Percentiles rank a stretch among this genome's conserved stretches.
Evolutionary conservation across 2,113 vertebrate species (phyloP).

Genomic region (Galemys pyrenaicus): DNA sequence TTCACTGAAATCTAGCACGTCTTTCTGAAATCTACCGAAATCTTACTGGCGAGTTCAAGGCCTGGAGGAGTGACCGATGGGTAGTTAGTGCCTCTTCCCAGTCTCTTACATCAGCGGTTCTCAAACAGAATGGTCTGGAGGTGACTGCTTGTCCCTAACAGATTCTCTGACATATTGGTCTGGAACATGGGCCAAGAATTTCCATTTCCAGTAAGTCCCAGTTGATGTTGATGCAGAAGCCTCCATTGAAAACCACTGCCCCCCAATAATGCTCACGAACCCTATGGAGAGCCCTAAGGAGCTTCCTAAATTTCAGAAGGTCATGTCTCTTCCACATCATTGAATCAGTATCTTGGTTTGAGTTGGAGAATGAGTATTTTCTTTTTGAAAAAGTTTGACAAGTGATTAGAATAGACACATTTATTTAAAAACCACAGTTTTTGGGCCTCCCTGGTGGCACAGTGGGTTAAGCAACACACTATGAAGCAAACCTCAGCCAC

Average conservation of each 20-base stretch:
- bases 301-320: neutral
- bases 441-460: too few species aligned
- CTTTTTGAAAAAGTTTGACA: neutral
- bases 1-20: neutral
- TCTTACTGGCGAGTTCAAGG: neutral
- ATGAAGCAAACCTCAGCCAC: too few species aligned
- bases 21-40: neutral
- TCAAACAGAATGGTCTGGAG: neutral
- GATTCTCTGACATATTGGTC: neutral
- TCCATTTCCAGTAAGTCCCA: neutral
- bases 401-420: neutral
- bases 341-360: neutral
- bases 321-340: neutral
- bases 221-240: neutral
- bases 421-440: conserved; percentile 14
- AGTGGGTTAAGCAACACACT: too few species aligned
- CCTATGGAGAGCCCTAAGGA: neutral
- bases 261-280: neutral
- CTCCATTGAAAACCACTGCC: neutral
- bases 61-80: neutral
- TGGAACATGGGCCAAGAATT: neutral
- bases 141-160: neutral
- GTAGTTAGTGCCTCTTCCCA: neutral
- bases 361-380: neutral
- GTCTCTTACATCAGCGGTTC: neutral